Percentiles rank a stretch among this genome's conserved stretches.
Conservation (phyloP, 2,797 vertebrate species). For the Sebastes ruberrimus region DNA sequence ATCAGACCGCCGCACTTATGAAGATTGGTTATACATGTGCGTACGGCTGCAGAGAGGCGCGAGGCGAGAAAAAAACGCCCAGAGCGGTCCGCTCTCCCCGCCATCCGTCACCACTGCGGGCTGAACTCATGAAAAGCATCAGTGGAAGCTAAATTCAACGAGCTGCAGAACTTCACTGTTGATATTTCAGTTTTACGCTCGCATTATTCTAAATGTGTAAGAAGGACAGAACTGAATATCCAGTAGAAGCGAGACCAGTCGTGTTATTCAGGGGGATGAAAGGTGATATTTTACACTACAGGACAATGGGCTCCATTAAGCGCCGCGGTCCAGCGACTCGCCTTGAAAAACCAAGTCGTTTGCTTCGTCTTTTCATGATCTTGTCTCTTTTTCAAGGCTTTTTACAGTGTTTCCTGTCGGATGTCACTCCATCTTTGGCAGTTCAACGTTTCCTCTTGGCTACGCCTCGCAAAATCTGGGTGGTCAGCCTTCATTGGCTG, state of each 20-base stretch:
- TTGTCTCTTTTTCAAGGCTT: constrained; percentile 45
- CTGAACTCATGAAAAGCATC: constrained; percentile 24
- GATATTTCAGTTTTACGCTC: not conserved
- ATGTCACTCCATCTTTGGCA: constrained; percentile 56
- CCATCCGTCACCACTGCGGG: constrained; percentile 28
- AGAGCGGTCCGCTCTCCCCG: not conserved
- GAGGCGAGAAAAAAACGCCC: constrained; percentile 1
- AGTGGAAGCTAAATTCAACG: not conserved
- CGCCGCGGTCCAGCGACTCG: constrained; percentile 5
- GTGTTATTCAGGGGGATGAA: constrained; percentile 10
- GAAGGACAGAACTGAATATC: not conserved
- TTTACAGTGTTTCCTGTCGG: constrained; percentile 13
- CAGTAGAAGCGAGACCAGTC: not conserved
- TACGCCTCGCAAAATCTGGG: constrained; percentile 51
- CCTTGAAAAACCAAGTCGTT: constrained; percentile 54
- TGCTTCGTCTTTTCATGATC: constrained; percentile 41
- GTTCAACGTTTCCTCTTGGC: constrained; percentile 50
- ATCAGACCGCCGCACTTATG: constrained; percentile 24
- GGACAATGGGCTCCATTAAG: constrained; percentile 30
- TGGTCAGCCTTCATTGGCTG: constrained; percentile 74
- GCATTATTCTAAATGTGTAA: not conserved
- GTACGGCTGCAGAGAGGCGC: not conserved
- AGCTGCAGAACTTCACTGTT: constrained; percentile 4
- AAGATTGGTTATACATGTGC: constrained; percentile 40
- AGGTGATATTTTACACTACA: constrained; percentile 45